Conservation (phyloP, 2,113 vertebrate genomes). For the Pygoscelis adeliae region DNA sequence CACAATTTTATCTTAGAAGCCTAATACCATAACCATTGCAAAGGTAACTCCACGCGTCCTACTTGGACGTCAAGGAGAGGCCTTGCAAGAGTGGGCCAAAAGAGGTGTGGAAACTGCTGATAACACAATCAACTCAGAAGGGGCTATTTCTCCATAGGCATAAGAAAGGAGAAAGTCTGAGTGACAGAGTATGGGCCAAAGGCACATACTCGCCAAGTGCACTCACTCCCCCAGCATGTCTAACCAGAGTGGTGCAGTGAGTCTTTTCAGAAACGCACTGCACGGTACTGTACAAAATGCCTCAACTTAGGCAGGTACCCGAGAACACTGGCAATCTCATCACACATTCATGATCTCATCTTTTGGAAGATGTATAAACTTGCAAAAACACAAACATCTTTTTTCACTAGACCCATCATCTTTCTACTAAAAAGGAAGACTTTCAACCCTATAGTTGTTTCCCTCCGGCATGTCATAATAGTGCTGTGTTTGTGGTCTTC, state of each 20-base stretch:
- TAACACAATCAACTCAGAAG: background rate
- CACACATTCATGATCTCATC: accelerated
- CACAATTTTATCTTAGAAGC: background rate
- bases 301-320: background rate
- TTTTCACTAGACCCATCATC: background rate
- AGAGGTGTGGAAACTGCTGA: background rate
- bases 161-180: background rate
- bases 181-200: background rate
- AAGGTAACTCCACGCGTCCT: accelerated
- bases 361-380: background rate
- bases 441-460: background rate
- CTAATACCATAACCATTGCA: background rate
- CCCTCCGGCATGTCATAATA: background rate
- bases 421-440: background rate
- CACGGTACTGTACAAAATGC: accelerated
- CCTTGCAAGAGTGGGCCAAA: background rate
- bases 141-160: background rate
- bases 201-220: background rate
- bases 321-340: background rate
- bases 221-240: background rate
- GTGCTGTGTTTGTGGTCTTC: background rate
- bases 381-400: background rate
- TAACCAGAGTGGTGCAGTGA: background rate
- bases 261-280: accelerated
- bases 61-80: background rate